Base-by-base conservation (phyloP, 2,797 vertebrate genomes). In the Caiman crocodilus region DNA sequence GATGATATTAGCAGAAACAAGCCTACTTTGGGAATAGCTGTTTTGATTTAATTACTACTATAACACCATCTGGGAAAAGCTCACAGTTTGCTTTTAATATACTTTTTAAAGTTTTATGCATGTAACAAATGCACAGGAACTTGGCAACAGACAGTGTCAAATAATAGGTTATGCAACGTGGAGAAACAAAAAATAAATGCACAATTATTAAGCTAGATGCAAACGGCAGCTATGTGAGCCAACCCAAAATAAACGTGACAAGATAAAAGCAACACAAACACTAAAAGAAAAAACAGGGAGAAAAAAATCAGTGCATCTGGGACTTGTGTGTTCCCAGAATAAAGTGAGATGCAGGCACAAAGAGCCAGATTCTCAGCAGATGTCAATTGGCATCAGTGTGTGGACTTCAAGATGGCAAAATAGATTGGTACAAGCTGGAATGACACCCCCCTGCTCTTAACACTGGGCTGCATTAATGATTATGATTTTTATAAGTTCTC, bases 41-140 rank as follows among this genome's bases (percentile, higher is more conserved):
- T 88, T 96, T 96, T 96, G 79, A 28, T 86, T 95, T 96, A 94
- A 92, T 93, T 94, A 92, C 91, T 90, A 80, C 88, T 93, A 1
- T 59, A 30, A 0, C 0, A 85, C 82, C 90, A 95, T 82, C 91
- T 94, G 96, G 93, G 93, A 78, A 82, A 93, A 50, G 63, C 7
- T 91, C 75, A 50, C 42, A 4, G 60, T 69, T 94, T 88, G 56
- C 63, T 96, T 91, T 93, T 92, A 93, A 94, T 93, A 79, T 63
- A 79, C 82, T 90, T 85, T 56, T 81, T 20, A 88, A 92, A 85
- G 75, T 90, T 84, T 56, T 67, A 12, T 71, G 75, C 71, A 30
- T 71, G 58, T 76, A 14, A 87, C 61, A 82, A 87, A 81, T 78
- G n/a, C 42, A 79, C 76, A 73, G 55, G 21, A 28, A 28, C 61